Evolutionary conservation across 2,113 vertebrate species (phyloP).

Genomic region (Myanophis thanlyinensis): DNA sequence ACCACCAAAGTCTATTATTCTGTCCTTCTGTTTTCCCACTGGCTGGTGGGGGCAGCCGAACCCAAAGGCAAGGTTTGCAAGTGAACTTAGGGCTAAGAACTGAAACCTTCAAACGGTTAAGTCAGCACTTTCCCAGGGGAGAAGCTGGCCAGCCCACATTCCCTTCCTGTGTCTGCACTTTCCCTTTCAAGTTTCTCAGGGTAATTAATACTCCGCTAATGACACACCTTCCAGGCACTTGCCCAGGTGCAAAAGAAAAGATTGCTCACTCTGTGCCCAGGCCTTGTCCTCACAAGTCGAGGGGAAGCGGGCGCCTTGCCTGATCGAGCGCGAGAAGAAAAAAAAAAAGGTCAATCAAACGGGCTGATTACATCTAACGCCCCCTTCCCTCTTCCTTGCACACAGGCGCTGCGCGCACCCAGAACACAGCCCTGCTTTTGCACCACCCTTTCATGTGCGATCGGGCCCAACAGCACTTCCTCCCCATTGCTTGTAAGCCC

Average conservation of each 20-base stretch:
- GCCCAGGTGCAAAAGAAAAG: slow-evolving; percentile 18
- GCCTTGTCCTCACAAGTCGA: slow-evolving; percentile 10
- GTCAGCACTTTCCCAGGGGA: not conserved
- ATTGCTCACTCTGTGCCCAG: slow-evolving; percentile 1
- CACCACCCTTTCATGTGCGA: not conserved
- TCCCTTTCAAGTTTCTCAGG: slow-evolving; percentile 18
- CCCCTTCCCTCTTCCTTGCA: not conserved
- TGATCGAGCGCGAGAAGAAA: not conserved
- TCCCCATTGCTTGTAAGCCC: not conserved
- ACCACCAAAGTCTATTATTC: not conserved
- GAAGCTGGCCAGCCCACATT: slow-evolving; percentile 12
- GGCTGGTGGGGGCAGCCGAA: not conserved
- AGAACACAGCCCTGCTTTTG: not conserved
- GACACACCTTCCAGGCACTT: slow-evolving; percentile 19
- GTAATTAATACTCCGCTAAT: slow-evolving; percentile 4
- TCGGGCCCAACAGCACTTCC: not conserved
- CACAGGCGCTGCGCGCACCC: not conserved
- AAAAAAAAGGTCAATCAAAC: not conserved
- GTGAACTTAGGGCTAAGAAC: not conserved
- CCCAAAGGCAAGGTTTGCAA: not conserved
- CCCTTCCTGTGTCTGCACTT: slow-evolving; percentile 23
- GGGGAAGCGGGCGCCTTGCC: not conserved
- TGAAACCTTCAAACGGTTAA: slow-evolving; percentile 6
- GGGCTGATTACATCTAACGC: not conserved
- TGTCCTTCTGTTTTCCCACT: not conserved